phyloP scores from a whole-genome alignment of 2,113 vertebrate genomes.

The Gallinago jamesoni region DNA sequence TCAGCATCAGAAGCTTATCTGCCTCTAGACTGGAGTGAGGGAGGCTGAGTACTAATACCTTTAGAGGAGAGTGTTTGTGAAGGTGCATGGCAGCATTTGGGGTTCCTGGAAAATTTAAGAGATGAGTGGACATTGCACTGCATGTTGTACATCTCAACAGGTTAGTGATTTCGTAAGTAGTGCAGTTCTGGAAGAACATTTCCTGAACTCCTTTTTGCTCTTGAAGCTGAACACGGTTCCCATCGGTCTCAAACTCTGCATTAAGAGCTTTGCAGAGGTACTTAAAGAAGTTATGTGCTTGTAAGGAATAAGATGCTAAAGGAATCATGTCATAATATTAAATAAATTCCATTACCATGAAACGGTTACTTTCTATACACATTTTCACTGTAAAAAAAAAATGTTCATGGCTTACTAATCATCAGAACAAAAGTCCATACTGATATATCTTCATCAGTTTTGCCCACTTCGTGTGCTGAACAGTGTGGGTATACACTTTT shows the following conservation, averaged over 20 bases:
- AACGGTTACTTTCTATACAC: background rate
- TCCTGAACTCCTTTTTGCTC: conserved; percentile 21
- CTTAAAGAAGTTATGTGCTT: background rate
- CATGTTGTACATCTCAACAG: conserved; percentile 3
- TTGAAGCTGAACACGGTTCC: background rate
- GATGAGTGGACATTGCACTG: background rate
- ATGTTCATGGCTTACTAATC: background rate
- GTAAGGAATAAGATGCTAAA: background rate
- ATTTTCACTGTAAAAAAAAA: background rate
- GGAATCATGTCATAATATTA: background rate
- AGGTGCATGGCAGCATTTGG: background rate
- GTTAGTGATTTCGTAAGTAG: conserved; percentile 22
- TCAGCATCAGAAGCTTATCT: background rate
- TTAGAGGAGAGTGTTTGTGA: background rate
- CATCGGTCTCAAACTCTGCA: background rate
- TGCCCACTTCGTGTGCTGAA: background rate
- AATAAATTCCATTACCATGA: background rate
- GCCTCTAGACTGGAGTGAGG: background rate
- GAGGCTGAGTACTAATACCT: background rate
- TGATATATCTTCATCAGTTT: background rate
- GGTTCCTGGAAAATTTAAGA: background rate
- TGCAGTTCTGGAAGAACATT: background rate
- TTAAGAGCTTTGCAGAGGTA: background rate
- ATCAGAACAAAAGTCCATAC: background rate
- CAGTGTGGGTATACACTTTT: background rate